Base-by-base conservation (phyloP, 2,888 invertebrate genomes). In the Caenorhabditis becei region DNA sequence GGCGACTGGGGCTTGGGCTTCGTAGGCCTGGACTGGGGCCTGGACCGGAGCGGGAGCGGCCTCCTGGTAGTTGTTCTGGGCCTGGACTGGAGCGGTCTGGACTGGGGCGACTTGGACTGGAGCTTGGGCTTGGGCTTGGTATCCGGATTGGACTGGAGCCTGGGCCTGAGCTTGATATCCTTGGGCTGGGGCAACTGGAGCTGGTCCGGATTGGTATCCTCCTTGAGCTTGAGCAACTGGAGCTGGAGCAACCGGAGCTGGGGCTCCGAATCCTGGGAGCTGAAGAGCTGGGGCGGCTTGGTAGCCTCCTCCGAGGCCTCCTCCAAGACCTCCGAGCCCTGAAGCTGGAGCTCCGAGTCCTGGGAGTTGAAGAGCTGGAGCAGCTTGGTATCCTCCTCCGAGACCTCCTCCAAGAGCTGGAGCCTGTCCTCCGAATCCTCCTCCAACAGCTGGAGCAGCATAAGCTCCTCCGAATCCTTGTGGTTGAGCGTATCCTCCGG, bases 401-500 rank as follows among this genome's bases (percentile, higher is more conserved):
- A 26, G 51, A n/a, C 32, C 41, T 20, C 47, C 69, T 47, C 69
- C 69, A 2, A 41, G n/a, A 5, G 32, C 69, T 41, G 37, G 69
- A 47, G 69, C 74, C 56, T 20, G 47, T 53, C 77, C 77, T 51
- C 71, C 77, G 24, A 67, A 32, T 59, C 70, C 70, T 49, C 69
- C 77, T 35, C 66, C 59, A 20, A 53, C 28, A 32, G 67, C 67
- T 35, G 69, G 69, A 44, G 56, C 69, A 28, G 58, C 75, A 20
- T 44, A 47, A 59, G 61, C 51, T 67, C 59, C 67, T 53, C 67
- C 75, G 51, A 65, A 41, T 49, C 69, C 69, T 26, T 26, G 41
- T 7, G 77, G 67, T 7, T 49, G 54, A 49, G 77, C 77, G 49
- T 77, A 77, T 56, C 77, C 77, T 24, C 69, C 77, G 49, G 77